Percentiles rank a stretch among this genome's conserved stretches.
phyloP scores from a whole-genome alignment of 2,797 vertebrate species.

The Sebastes umbrosus region DNA sequence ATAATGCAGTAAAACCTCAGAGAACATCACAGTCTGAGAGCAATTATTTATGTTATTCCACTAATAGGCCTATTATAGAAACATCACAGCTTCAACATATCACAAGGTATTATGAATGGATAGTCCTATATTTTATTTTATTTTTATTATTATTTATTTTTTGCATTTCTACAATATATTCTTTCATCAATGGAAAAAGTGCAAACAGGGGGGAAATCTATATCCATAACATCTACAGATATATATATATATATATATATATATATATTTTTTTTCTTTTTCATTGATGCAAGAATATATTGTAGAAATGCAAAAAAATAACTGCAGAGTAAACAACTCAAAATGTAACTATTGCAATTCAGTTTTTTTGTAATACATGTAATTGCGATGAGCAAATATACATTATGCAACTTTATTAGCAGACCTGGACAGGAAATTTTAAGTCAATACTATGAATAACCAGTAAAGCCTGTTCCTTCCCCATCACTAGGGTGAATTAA shows the following conservation, averaged over 20 bases:
- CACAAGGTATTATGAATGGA: neutral
- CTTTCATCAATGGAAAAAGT: too few species aligned
- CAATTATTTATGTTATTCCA: neutral
- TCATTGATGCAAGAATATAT: too few species aligned
- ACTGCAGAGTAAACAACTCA: too few species aligned
- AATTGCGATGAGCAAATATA: too few species aligned
- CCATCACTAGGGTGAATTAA: neutral
- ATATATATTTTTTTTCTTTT: too few species aligned
- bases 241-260: too few species aligned
- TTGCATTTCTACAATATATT: too few species aligned
- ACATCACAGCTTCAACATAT: neutral
- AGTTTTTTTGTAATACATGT: neutral
- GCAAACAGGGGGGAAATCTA: too few species aligned
- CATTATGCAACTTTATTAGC: too few species aligned
- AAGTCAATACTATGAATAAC: neutral
- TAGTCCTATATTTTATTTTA: neutral
- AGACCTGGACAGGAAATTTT: too few species aligned
- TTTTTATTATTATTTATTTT: neutral
- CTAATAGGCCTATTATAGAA: neutral
- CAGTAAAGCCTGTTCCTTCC: neutral
- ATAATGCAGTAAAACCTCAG: conserved; percentile 33
- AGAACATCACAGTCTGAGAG: neutral
- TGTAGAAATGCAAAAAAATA: too few species aligned
- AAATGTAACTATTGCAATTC: neutral
- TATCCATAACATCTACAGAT: too few species aligned